Evolutionary conservation across 2,113 vertebrate genomes (phyloP), one percentile per base, ranked within the genome.

Genomic region (Poeciliopsis turrubarensis): DNA sequence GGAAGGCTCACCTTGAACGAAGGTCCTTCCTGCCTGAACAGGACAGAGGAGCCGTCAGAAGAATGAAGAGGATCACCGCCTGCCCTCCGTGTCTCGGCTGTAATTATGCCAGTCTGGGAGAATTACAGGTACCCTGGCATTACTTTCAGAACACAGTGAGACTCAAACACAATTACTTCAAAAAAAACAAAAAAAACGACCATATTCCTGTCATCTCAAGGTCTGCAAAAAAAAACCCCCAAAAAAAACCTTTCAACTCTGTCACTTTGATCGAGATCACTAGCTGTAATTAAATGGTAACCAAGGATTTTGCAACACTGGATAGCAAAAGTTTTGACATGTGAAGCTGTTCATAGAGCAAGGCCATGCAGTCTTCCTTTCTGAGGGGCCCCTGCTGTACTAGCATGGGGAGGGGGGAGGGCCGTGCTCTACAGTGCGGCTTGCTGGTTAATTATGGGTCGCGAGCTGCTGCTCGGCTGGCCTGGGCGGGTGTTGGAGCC

Each of bases 401-500:
- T 63, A 75, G 75, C 64, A 76, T 72, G 86, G 77, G 79, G 87
- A 77, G 82, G 83, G 85, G 79, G 72, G 63, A 78, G 87, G 77
- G 83, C 75, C 81, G 80, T 87, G 89, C 68, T 73, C 87, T 89
- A 83, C 84, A 86, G 89, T 90, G 90, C 75, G 88, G 89, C 91
- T 89, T 85, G 87, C 87, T 92, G 92, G 89, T 90, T 95, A 95
- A 95, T 95, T 95, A 94, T 94, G 94, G 94, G 93, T 92, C 93
- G 89, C 84, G 84, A 91, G 91, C 93, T 93, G 93, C 87, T 92
- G 92, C 92, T 93, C 88, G 90, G 92, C 93, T 94, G 94, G 94
- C 93, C 93, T 94, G 94, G 94, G 93, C 91, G 92, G 94, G 92
- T 93, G 92, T 92, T 94, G 95, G 94, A 95, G 95, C 94, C 94